Evolutionary conservation across 1,140 invertebrate species (phyloP).

Genomic region (Bursaphelenchus mucronatus): DNA sequence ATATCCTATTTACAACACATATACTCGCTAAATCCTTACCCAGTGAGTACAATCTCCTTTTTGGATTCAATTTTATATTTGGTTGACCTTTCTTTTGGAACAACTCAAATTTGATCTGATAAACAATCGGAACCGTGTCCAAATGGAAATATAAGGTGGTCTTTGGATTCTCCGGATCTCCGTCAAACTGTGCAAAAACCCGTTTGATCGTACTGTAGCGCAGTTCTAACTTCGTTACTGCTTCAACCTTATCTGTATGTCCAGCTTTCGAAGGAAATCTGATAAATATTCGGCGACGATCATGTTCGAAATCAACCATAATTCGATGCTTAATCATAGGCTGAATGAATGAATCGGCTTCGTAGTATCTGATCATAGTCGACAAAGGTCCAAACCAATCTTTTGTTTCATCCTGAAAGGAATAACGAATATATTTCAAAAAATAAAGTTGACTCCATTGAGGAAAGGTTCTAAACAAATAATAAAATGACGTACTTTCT

Average conservation of each 20-base stretch:
- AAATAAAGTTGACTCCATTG: no score
- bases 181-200: not conserved
- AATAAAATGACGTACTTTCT: not conserved
- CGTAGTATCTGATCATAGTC: constrained; percentile 9
- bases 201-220: constrained; percentile 10
- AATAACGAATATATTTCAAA: no score
- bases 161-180: not conserved
- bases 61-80: constrained; percentile 1
- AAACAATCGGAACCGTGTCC: not conserved
- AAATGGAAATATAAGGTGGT: not conserved
- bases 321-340: not conserved
- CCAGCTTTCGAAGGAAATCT: not conserved
- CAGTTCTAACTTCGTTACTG: constrained; percentile 3
- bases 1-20: constrained; percentile 9
- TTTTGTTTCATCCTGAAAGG: not conserved
- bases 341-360: not conserved
- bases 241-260: not conserved
- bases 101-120: not conserved
- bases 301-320: constrained; percentile 12
- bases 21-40: not conserved
- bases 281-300: constrained; percentile 3
- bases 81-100: not conserved
- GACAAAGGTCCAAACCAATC: constrained; percentile 3
- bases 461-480: no score
- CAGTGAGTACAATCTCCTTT: constrained; percentile 2